A percentile compares a stretch with the other conserved stretches of the same genome.
These are phyloP conservation scores for Trachelus stipa DNA, from an alignment of 2,888 invertebrate genomes.

Conservation along the genomic window DNA sequence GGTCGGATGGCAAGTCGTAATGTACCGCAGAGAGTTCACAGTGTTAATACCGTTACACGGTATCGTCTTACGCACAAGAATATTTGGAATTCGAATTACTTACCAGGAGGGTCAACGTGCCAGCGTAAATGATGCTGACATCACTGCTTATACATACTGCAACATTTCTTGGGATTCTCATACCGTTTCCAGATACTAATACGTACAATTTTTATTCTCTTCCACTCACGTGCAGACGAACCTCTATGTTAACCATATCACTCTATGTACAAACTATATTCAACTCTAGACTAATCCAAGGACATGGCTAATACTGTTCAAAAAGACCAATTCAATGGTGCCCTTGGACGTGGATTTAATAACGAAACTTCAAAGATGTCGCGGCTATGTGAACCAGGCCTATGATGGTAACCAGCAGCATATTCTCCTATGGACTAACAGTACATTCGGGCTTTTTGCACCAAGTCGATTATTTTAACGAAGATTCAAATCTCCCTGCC, in stretches of 20 bases:
- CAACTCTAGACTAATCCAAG: neutral
- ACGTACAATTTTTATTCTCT: neutral
- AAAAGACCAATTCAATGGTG: neutral
- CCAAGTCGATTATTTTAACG: neutral
- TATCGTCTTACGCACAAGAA: neutral
- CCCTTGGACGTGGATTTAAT: neutral
- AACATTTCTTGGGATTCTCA: neutral
- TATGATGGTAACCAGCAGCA: too few species aligned
- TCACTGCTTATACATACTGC: neutral
- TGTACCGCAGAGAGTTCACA: neutral
- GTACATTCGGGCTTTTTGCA: too few species aligned
- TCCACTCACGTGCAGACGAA: neutral
- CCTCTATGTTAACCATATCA: neutral
- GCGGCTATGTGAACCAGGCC: too few species aligned
- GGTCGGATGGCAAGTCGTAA: neutral
- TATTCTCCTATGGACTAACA: too few species aligned
- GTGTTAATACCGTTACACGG: neutral
- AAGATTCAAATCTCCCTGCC: neutral
- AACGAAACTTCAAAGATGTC: neutral
- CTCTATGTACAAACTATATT: neutral
- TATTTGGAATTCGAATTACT: neutral
- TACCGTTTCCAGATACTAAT: neutral
- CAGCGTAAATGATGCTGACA: neutral
- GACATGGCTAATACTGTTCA: neutral
- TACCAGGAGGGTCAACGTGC: neutral